Evolutionary conservation across 2,797 vertebrate species (phyloP), one percentile per base, ranked within the genome.

Genomic region (Naso thynnoides): DNA sequence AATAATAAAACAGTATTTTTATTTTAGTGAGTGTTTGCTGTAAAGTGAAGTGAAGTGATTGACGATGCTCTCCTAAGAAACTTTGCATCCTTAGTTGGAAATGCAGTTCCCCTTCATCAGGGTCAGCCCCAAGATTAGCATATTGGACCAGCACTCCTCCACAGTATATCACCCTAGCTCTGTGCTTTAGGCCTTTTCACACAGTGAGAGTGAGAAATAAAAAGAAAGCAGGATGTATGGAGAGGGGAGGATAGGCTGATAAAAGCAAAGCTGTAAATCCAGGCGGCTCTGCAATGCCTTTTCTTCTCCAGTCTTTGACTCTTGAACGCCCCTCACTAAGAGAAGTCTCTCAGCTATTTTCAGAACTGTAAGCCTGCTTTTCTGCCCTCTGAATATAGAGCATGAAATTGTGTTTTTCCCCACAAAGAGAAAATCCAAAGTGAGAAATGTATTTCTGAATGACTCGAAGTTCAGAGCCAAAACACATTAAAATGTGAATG

Each of bases 251-350:
- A 76, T 74, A 56, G 81, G 57, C 73, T 76, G 79, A 79, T 86
- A 79, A 91, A 92, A 82, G 86, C 77, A 85, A 71, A 89, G 90
- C 84, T 87, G 82, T 92, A 92, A 91, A 93, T 93, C 81, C 48
- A 36, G 57, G 45, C 76, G 79, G 61, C 45, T 49, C 64, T 57
- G 48, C 61, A 29, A 67, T 78, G 69, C 79, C 60, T 83, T 84
- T 82, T 90, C 73, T 87, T 62, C 72, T 21, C 68, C 63, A 39
- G 52, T 73, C 70, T 81, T 63, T 82, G 83, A 86, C 86, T 84
- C 79, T 73, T 33, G 10, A 87, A 82, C 27, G 71, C 68, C 71
- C 77, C 77, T 87, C 33, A 23, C 86, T 79, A 85, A 85, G 80
- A 85, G 84, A 81, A 52, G 67, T 62, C 65, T 81, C 72, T 60